Conservation (phyloP, 2,113 vertebrate species). For the Tragelaphus scriptus region DNA sequence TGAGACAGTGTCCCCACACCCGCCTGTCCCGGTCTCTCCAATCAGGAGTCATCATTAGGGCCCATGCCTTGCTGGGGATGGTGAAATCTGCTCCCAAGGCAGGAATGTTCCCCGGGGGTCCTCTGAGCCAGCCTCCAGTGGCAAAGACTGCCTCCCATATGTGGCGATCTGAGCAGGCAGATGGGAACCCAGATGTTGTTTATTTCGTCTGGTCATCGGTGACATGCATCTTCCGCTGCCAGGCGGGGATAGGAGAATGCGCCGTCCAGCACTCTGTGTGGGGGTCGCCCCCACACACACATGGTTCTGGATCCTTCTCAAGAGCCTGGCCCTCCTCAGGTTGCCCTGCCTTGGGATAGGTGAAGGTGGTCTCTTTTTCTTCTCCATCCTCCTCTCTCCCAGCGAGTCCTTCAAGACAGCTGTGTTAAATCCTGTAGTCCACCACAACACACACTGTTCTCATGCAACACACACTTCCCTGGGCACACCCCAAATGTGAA, state of each 20-base stretch:
- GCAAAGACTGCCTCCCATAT: conserved; percentile 57
- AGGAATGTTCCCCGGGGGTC: not conserved
- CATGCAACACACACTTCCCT: conserved; percentile 27
- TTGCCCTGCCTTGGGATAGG: not conserved
- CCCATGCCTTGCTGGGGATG: not conserved
- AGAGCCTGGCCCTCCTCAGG: not conserved
- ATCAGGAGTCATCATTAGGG: not conserved
- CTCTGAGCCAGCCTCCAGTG: not conserved
- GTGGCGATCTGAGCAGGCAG: conserved; percentile 7
- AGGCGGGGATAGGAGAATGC: not conserved
- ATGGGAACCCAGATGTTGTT: conserved; percentile 58
- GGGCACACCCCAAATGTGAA: conserved; percentile 35
- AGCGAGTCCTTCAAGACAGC: conserved; percentile 35
- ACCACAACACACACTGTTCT: conserved; percentile 42
- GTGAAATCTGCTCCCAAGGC: conserved; percentile 38
- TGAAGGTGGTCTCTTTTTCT: not conserved
- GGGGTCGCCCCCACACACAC: not conserved
- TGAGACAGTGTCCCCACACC: not conserved
- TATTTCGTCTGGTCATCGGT: conserved; percentile 54
- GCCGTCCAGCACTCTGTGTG: not conserved
- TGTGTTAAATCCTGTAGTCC: conserved; percentile 44
- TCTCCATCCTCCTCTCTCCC: not conserved
- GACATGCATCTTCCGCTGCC: conserved; percentile 18
- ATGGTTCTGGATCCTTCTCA: not conserved
- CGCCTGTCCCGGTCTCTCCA: rapidly evolving